Evolutionary conservation across 2,888 invertebrate genomes (phyloP), one percentile per base, ranked within the genome.

Genomic region (Agonopterix heracliana): DNA sequence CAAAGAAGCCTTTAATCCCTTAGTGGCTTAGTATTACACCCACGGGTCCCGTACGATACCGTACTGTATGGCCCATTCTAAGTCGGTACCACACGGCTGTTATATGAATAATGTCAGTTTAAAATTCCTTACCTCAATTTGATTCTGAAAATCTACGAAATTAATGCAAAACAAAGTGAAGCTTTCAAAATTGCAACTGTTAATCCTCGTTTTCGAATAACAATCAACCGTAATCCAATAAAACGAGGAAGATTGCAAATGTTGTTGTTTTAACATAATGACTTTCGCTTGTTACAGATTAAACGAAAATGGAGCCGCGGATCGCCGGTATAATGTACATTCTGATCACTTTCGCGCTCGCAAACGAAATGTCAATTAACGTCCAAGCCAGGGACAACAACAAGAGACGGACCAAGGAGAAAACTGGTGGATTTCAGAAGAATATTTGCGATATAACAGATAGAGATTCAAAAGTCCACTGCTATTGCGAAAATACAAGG

Each of bases 401-500:
- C 63, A 89, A 84, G 60, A 68, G 81, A 47, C 68, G 86, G 34
- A 74, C 79, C n/a, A 89, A 88, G 64, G 88, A 89, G 57, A 89
- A 89, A 60, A 64, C 65, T 1, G 84, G 86, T 1, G 86, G 87
- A n/a, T 85, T 87, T 54, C 81, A 81, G 56, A 85, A 82, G 58
- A 91, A 91, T 66, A 87, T 91, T 46, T 92, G 92, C 62, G 90
- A 90, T 61, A 86, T 91, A 53, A 88, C 89, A 41, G 88, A 82
- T 56, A 76, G 84, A 38, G 86, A 90, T 47, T 85, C 90, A 0
- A 91, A 91, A 62, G 88, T 93, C 52, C 92, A 90, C 63, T 94
- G 94, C 77, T 91, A 92, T 71, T 94, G 94, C 69, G 90, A 92
- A 63, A 90, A 89, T 48, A 85, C 88, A 44, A 84, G 88, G 49